Base-by-base conservation (phyloP, 2,888 invertebrate genomes). In the Clitarchus hookeri region DNA sequence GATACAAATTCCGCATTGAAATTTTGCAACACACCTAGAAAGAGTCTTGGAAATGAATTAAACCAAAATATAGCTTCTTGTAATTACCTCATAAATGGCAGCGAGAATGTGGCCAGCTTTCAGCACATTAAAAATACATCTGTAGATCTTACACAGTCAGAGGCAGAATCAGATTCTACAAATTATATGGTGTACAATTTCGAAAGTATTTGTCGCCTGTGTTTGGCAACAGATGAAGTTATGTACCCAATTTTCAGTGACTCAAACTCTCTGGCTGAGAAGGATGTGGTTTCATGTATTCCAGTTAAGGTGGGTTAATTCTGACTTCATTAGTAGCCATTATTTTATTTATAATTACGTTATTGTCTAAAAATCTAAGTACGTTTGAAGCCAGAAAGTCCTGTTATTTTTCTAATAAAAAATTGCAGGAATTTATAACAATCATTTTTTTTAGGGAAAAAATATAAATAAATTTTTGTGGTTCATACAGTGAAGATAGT, bases 181-280 rank as follows among this genome's bases (percentile, higher is more conserved):
- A 65, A 65, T 65, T 65, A 65, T 65, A 23, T 65, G 65, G n/a
- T 65, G n/a, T 23, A n/a, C 65, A 65, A n/a, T n/a, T 65, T 65
- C 16, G 65, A 65, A 65, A 65, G 65, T n/a, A 65, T 65, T 6
- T 65, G 65, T n/a, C 65, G 65, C 23, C 16, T 65, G 65, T 65
- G 65, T n/a, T 23, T 65, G 65, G 65, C 65, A n/a, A 19, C n/a
- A 65, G 65, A 65, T 9, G 23, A 65, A 65, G 19, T 65, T n/a
- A 65, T 65, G 65, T 65, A 65, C n/a, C 65, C 65, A 65, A 65
- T 65, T 65, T 65, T 65, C 65, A 65, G 65, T 65, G 65, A 65
- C 65, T 65, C 65, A n/a, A 23, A 65, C 65, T 12, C 65, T n/a
- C 11, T 65, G 65, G 16, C 1, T 65, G 65, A 65, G 19, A 65